Evolutionary conservation across 2,888 invertebrate genomes (phyloP), one percentile per base, ranked within the genome.

Genomic region (Caenorhabditis becei): DNA sequence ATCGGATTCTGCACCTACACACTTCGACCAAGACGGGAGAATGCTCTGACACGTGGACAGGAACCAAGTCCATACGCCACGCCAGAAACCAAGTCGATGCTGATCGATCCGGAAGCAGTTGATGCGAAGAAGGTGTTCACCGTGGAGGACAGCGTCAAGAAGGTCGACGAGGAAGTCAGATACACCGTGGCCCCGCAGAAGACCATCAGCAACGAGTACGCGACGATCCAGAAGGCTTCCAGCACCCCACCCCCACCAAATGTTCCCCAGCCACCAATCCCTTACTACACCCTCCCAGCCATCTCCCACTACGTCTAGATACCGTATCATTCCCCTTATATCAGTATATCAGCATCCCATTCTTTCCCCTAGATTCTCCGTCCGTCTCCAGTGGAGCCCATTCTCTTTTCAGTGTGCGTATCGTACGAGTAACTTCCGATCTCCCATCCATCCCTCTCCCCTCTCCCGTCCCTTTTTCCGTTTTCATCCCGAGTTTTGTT

Each of bases 101-200:
- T 78, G 54, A 28, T 78, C 1, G 44, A 63, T n/a, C 51, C 37
- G 5, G 58, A 65, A 53, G 51, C 53, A 20, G 44, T 44, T 4
- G 11, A 11, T 7, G 14, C 7, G 41, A 59, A 71, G 51, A 75
- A 66, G 49, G 77, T 77, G 63, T 77, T 58, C 63, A 77, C 77
- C 8, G 65, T 70, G n/a, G 77, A 63, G 26, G 49, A 56, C 28
- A 56, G 49, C 37, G 56, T 65, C 5, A 20, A 53, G 26, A 35
- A 23, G n/a, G n/a, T 51, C 11, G 49, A 74, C 37, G 69, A 70
- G 56, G 69, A 77, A 16, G 51, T 28, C 14, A 56, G 77, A 41
- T 77, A 77, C 37, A 77, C 77, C 7, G 28, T 28, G 11, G 77
- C 70, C 14, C 77, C 77, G 24, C 63, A 61, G 16, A 54, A 35